phyloP scores from a whole-genome alignment of 1,140 invertebrate species.

The Parasteatoda tepidariorum region DNA sequence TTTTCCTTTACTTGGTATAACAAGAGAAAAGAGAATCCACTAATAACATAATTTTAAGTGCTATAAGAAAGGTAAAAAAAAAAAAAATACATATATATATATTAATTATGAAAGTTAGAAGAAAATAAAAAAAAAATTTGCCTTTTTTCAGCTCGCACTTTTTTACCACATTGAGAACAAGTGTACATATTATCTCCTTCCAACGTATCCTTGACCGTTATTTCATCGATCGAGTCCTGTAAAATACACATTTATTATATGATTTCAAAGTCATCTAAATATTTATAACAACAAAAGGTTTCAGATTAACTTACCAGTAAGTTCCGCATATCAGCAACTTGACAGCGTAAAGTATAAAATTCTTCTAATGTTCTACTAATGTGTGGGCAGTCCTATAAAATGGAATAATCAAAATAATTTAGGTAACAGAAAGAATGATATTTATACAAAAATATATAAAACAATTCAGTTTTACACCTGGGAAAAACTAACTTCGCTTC shows the following conservation, averaged over 20 bases:
- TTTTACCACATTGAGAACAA: slow-evolving; percentile 93
- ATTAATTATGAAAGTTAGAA: slow-evolving; percentile 63
- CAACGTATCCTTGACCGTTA: slow-evolving; percentile 94
- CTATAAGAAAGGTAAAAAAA: no score
- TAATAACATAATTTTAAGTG: no score
- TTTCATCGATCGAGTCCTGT: slow-evolving; percentile 90
- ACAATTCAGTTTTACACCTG: no score
- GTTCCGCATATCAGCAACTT: slow-evolving; percentile 96
- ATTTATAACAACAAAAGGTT: no score
- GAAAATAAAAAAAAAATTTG: slow-evolving; percentile 65
- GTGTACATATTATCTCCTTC: slow-evolving; percentile 99
- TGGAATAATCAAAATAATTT: background rate
- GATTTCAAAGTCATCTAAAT: no score
- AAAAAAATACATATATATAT: no score
- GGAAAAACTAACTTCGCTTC: no score
- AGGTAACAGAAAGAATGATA: background rate
- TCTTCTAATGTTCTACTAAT: slow-evolving; percentile 93
- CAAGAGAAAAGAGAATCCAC: no score
- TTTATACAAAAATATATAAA: no score
- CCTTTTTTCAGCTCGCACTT: slow-evolving; percentile 93
- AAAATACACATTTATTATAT: slow-evolving; percentile 32
- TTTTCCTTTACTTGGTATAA: no score
- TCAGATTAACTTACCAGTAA: slow-evolving; percentile 79
- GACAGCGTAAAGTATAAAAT: slow-evolving; percentile 95
- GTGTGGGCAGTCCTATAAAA: slow-evolving; percentile 85